Base-by-base conservation (phyloP, 2,113 vertebrate genomes). In the Solea senegalensis region DNA sequence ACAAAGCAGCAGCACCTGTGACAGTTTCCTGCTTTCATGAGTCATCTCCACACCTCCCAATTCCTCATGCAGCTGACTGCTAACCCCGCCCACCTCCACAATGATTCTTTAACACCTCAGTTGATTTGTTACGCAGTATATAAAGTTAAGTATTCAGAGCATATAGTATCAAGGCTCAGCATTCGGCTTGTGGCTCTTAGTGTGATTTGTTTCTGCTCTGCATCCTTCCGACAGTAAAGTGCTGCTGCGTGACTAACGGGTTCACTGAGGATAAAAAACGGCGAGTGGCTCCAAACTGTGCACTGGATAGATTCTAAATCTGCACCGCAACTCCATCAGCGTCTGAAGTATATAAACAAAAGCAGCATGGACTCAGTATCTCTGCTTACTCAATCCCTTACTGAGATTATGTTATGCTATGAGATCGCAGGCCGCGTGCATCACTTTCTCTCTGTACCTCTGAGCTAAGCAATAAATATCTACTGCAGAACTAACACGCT, bases 301-400 rank as follows among this genome's bases (percentile, higher is more conserved):
- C 65, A 49, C 74, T 45, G 80, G 64, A 86, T 58, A 74, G 69
- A 72, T 72, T 91, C 86, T 90, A 90, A 90, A 92, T 90, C 74
- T 67, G 74, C 46, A 52, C 52, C 76, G n/a, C 52, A 52, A 68
- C 74, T 74, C 73, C 80, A 79, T 87, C 82, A 63, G 39, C 10
- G 16, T 74, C 80, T 77, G 89, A 40, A 89, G 85, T 89, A 88
- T 88, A 80, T 90, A 88, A 90, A 86, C 69, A 75, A 76, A 62
- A 76, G 49, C 57, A 76, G 16, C 21, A n/a, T 12, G n/a, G 50
- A 68, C 50, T 57, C 50, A 57, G 28, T 64, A 15, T 58, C 58
- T 72, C 56, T 34, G 34, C 2, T 34, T 34, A 46, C 62, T 76
- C 43, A 48, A 44, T 54, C 48, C 69, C 28, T 1, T 21, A 21